Conservation (phyloP, 2,113 vertebrate genomes). For the Hippocampus guttulatus region DNA sequence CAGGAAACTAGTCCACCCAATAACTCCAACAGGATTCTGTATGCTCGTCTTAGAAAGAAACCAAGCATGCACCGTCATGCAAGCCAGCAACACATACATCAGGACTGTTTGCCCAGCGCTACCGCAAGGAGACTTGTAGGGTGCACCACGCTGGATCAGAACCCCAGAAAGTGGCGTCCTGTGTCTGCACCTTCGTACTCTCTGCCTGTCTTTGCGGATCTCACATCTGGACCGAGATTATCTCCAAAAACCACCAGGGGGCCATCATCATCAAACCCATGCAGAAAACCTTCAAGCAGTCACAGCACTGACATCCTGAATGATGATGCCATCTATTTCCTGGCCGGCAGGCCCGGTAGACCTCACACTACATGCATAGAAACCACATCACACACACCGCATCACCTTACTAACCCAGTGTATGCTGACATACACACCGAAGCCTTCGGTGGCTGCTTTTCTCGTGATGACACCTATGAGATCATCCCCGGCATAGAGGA, state of each 20-base stretch:
- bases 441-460: background rate
- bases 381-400: background rate
- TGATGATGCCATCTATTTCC: slow-evolving; percentile 48
- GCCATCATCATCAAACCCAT: background rate
- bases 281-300: slow-evolving; percentile 25
- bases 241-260: slow-evolving; percentile 53
- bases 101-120: slow-evolving; percentile 8
- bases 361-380: slow-evolving; percentile 6
- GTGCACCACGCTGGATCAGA: slow-evolving; percentile 9
- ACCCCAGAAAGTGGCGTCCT: slow-evolving; percentile 13
- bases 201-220: slow-evolving; percentile 27
- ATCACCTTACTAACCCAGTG: slow-evolving; percentile 17
- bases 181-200: slow-evolving; percentile 44
- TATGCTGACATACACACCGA: slow-evolving; percentile 61
- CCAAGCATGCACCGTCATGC: slow-evolving; percentile 6
- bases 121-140: slow-evolving; percentile 6
- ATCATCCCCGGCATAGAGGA: slow-evolving; percentile 40
- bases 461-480: slow-evolving; percentile 58
- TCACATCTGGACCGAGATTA: slow-evolving; percentile 36
- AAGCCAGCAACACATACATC: slow-evolving; percentile 15
- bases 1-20: slow-evolving; percentile 24
- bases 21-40: slow-evolving; percentile 43
- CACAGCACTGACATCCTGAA: slow-evolving; percentile 45
- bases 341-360: slow-evolving; percentile 45
- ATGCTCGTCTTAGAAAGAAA: slow-evolving; percentile 64